Base-by-base conservation (phyloP, 2,888 invertebrate genomes). In the Eristalis tenax region DNA sequence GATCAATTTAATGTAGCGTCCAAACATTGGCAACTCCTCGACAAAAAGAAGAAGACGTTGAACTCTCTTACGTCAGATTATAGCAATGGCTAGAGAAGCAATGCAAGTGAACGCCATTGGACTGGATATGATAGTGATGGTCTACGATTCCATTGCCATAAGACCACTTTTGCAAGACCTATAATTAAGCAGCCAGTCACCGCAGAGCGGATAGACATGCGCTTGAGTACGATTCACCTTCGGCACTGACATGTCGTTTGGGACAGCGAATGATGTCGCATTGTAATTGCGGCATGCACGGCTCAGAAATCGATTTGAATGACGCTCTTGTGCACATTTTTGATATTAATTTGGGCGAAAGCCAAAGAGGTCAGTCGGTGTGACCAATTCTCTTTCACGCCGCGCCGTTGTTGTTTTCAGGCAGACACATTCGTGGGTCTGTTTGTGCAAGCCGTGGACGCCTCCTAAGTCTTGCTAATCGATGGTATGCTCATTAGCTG, bases 221-320 rank as follows among this genome's bases (percentile, higher is more conserved):
- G 28, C 64, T 35, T 64, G 5, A 26, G 28, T 18, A 35, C 64
- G 64, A 13, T 26, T 79, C 71, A 71, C 79, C 79, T 79, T 79
- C 65, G 38, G 32, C 57, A 35, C 65, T 70, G 78, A 70, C 78
- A 57, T 70, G 64, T 70, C 64, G 78, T 70, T 63, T 70, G 38
- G 22, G 38, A 18, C 56, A 69, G 43, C 57, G 18, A 56, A 32
- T 56, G 64, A 64, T 70, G 28, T 71, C 65, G 59, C 71, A 65
- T 79, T 59, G 79, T 70, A 59, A 66, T 66, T 59, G 28, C 40
- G 23, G 59, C 15, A 35, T 63, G 69, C 61, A 56, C 13, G 4
- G 18, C 56, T 15, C 71, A 59, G 79, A 79, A 65, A 71, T 79
- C 71, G 71, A 79, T 79, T 79, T 79, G 64, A 79, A 65, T 79